These are phyloP conservation scores for Rhaphigaster nebulosa DNA, from an alignment of 2,888 invertebrate species.

Conservation along the genomic window DNA sequence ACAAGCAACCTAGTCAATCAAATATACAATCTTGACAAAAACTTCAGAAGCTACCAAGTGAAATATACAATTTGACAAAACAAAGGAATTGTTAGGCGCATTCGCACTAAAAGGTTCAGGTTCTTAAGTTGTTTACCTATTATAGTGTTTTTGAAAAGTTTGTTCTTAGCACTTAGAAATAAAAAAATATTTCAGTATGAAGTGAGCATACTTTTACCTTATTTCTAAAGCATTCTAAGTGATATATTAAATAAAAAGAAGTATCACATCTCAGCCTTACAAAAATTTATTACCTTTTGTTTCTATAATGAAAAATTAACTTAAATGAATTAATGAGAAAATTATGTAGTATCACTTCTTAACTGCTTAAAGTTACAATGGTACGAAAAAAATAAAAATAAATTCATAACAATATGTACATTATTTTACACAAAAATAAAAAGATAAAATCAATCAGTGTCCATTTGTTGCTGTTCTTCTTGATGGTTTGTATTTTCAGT, in stretches of 20 bases:
- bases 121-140: no score
- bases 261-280: constrained; percentile 34
- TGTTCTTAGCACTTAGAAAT: background rate
- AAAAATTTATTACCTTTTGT: constrained; percentile 13
- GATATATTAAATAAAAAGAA: constrained; percentile 10
- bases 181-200: background rate
- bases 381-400: constrained; percentile 25
- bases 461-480: constrained; percentile 17
- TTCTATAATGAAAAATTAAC: constrained; percentile 1
- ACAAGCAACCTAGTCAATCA: no score
- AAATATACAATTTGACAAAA: no score
- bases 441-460: constrained; percentile 24
- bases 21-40: no score
- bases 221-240: background rate
- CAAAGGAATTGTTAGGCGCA: no score
- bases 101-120: no score
- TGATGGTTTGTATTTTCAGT: constrained; percentile 2
- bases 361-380: constrained; percentile 39
- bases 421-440: constrained; percentile 1
- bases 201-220: background rate
- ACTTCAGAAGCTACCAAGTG: no score
- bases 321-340: background rate
- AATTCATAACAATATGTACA: constrained; percentile 15
- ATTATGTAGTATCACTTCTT: constrained; percentile 39
- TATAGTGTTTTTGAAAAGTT: background rate